Conservation (phyloP, 2,113 vertebrate genomes). For the Petroica traversi region DNA sequence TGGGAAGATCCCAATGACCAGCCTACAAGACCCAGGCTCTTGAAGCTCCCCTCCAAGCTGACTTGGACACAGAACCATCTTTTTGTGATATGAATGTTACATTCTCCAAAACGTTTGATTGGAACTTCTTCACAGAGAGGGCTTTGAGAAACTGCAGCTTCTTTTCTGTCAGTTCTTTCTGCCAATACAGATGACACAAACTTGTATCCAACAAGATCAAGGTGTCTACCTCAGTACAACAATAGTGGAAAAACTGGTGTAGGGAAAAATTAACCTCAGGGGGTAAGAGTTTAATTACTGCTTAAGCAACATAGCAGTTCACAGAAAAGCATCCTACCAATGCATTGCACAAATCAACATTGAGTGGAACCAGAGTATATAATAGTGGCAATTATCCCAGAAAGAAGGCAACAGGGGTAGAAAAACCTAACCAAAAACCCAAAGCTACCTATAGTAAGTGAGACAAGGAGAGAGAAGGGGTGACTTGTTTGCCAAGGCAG, state of each 20-base stretch:
- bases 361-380: background rate
- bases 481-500: background rate
- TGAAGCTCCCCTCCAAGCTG: background rate
- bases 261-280: background rate
- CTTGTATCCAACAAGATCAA: background rate
- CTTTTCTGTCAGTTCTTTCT: background rate
- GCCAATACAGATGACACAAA: background rate
- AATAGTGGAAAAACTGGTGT: background rate
- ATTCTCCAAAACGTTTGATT: background rate
- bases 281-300: background rate
- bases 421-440: rapidly evolving
- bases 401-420: background rate
- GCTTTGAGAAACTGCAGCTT: background rate
- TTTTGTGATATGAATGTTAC: background rate
- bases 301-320: background rate
- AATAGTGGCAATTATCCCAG: background rate
- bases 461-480: background rate
- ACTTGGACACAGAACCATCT: background rate
- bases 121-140: background rate
- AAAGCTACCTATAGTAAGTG: background rate
- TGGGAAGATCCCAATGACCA: rapidly evolving
- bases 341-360: background rate
- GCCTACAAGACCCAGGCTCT: background rate
- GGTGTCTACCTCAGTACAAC: background rate
- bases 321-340: background rate